Base-by-base conservation (phyloP, 2,888 invertebrate genomes). In the Ophion ventricosus region DNA sequence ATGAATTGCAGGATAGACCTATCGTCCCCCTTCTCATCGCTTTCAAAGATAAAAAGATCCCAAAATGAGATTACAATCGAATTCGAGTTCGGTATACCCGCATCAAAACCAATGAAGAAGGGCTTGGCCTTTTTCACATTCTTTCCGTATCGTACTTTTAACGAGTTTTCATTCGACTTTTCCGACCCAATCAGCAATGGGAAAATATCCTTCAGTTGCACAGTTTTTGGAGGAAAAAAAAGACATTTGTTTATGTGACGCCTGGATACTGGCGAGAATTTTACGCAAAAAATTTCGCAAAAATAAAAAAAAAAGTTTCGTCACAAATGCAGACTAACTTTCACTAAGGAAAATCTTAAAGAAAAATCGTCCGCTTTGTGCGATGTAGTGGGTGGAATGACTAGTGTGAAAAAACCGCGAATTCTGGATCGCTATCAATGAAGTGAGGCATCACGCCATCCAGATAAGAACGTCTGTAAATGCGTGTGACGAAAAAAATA, bases 11-110 rank as follows among this genome's bases (percentile, higher is more conserved):
- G 61, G 49, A 75, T 57, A 56, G 5, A 66, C 72, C 56, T 61
- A 66, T 35, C n/a, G 70, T 57, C 43, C 80, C 82, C 73, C 67
- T 78, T n/a, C 54, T 26, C n/a, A 17, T 66, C 63, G 76, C 57
- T 66, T 43, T 25, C 23, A 56, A 40, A 76, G 57, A 76, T 76
- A 66, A 23, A 59, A 43, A 75, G 64, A 80, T 82, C 83, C 25
- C 79, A 54, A 74, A 86, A 87, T 86, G 85, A 79, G 78, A 83
- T 86, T 85, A 77, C 85, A 85, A 87, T 86, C 61, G 74, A 82
- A 87, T 87, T 70, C 23, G 81, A 17, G 40, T 64, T 80, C 63
- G 79, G 8, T 20, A 77, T 80, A 78, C 54, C 82, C 76, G 78
- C 77, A 78, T 69, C 69, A 59, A 83, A 83, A 54, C n/a, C 64